Percentiles rank a stretch among this genome's conserved stretches.
phyloP scores from a whole-genome alignment of 2,113 vertebrate species.

The Bagarius yarrelli region DNA sequence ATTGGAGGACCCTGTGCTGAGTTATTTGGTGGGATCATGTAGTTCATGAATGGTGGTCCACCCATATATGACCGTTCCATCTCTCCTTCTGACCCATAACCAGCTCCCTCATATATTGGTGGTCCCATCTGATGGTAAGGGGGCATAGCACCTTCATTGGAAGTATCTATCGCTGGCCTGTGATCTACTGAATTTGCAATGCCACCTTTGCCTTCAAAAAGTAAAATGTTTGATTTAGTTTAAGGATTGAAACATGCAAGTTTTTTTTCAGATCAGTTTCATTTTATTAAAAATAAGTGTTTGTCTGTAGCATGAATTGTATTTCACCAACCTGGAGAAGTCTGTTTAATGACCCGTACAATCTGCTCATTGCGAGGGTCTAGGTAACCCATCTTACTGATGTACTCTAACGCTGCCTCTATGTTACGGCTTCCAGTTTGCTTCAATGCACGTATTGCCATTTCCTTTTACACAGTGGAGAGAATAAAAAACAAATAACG shows the following conservation, averaged over 20 bases:
- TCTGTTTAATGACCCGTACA: conserved; percentile 95
- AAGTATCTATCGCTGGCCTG: conserved; percentile 80
- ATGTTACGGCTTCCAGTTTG: conserved; percentile 96
- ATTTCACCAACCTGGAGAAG: conserved; percentile 83
- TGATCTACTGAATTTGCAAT: conserved; percentile 80
- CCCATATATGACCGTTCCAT: conserved; percentile 80
- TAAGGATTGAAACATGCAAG: neutral
- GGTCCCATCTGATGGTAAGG: conserved; percentile 83
- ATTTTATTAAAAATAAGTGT: neutral
- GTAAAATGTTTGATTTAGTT: neutral
- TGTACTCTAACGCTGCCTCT: conserved; percentile 93
- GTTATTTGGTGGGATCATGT: conserved; percentile 80
- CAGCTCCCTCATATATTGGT: conserved; percentile 78
- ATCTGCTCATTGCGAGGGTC: conserved; percentile 96
- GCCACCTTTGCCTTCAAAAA: conserved; percentile 79
- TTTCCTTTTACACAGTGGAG: conserved; percentile 76
- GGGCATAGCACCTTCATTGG: conserved; percentile 78
- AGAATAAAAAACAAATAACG: neutral
- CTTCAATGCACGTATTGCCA: conserved; percentile 93
- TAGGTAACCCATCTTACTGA: conserved; percentile 98
- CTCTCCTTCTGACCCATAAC: conserved; percentile 82
- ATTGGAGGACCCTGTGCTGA: conserved; percentile 75
- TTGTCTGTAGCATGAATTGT: neutral
- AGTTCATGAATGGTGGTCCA: conserved; percentile 77
- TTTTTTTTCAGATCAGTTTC: neutral